phyloP scores from a whole-genome alignment of 2,888 invertebrate species.

The Netelia melanura region DNA sequence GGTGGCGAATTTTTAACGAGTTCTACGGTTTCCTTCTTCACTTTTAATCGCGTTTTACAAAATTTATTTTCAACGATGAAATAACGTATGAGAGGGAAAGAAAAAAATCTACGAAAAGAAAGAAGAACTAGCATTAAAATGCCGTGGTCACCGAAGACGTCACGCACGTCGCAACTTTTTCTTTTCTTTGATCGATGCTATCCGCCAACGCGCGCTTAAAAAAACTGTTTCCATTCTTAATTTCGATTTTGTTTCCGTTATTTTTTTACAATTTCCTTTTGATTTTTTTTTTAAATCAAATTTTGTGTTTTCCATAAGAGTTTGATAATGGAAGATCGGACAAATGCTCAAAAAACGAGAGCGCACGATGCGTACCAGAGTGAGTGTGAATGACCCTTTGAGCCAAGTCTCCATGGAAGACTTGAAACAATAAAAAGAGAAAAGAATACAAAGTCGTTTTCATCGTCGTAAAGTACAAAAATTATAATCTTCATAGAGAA shows the following conservation, averaged over 20 bases:
- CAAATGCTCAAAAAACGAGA: conserved; percentile 35
- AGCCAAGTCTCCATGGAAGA: conserved; percentile 41
- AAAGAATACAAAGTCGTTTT: conserved; percentile 38
- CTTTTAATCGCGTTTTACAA: background rate
- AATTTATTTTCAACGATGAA: background rate
- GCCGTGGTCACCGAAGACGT: conserved; percentile 76
- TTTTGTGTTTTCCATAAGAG: background rate
- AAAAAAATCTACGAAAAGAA: conserved; percentile 44
- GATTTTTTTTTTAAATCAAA: conserved; percentile 1
- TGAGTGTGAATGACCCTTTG: conserved; percentile 53
- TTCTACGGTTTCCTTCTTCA: background rate
- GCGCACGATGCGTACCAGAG: conserved; percentile 46
- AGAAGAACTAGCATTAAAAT: conserved; percentile 75
- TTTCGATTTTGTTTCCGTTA: conserved; percentile 53
- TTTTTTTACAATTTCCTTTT: conserved; percentile 37
- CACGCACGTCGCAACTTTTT: conserved; percentile 78
- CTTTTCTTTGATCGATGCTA: conserved; percentile 43
- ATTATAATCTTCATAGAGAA: conserved; percentile 66
- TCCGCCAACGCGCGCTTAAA: conserved; percentile 43
- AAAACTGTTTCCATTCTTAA: conserved; percentile 54
- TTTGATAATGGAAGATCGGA: conserved; percentile 2
- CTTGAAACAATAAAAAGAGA: conserved; percentile 46
- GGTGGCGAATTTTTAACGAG: conserved; percentile 9
- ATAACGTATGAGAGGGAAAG: background rate
- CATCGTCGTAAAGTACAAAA: conserved; percentile 39